Evolutionary conservation across 2,113 vertebrate species (phyloP), one percentile per base, ranked within the genome.

Genomic region (Forbesichthys agassizii): DNA sequence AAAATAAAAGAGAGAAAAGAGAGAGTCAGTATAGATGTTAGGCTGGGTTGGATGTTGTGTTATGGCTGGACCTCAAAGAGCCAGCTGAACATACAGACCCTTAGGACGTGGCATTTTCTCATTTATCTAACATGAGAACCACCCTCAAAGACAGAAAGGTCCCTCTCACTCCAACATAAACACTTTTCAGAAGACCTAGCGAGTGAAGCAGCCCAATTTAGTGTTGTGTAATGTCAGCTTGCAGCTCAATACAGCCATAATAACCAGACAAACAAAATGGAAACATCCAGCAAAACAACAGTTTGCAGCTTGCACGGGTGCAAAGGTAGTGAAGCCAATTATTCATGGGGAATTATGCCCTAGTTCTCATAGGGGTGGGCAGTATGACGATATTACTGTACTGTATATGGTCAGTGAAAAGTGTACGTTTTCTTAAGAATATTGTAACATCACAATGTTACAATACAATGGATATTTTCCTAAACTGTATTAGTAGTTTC

Each of bases 51-150:
- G 65, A 58, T 74, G 74, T 79, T 75, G 74, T 78, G 70, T 74
- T 85, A 75, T 75, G 78, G 79, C 81, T 74, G 73, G 66, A 84
- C 84, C 79, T 81, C 71, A 66, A 66, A 83, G 74, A 77, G 75
- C 76, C 83, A 84, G 82, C 86, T 87, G 76, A 68, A 79, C 70
- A 79, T 42, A 69, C 81, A 79, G 85, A 80, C 84, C 75, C 74
- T 61, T 64, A 71, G 75, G 73, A 75, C 69, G 67, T 52, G 36
- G 79, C 71, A 74, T 72, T 73, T 62, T 56, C 65, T 77, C 5
- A 11, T 80, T 79, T 83, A 78, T 78, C 81, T 36, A 65, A 73
- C 74, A 47, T 3, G 51, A 80, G 20, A 57, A 20, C 33, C 9
- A 74, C 68, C 61, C 60, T 48, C 53, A 61, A 76, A 76, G 77